A percentile compares a stretch with the other conserved stretches of the same genome.
Evolutionary conservation across 2,888 invertebrate genomes (phyloP).

Genomic region (Nemurella pictetii): DNA sequence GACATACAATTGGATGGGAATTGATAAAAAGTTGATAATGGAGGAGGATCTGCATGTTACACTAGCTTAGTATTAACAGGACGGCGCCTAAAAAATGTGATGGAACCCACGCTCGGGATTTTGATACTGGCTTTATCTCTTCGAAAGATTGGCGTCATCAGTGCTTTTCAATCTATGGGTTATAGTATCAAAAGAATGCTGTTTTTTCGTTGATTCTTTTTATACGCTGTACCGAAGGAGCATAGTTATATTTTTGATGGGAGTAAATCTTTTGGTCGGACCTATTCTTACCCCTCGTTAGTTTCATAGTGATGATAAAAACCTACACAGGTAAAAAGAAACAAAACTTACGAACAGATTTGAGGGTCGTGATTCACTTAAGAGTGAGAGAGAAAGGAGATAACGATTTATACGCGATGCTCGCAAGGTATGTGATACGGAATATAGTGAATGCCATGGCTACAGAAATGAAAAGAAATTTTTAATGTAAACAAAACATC

Average conservation of each 20-base stretch:
- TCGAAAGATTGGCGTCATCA: conserved; percentile 1
- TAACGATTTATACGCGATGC: conserved; percentile 23
- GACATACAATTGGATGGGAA: background rate
- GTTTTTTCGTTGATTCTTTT: conserved; percentile 20
- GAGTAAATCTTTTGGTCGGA: conserved; percentile 18
- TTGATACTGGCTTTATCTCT: background rate
- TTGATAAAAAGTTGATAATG: background rate
- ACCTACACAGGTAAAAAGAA: conserved; percentile 32
- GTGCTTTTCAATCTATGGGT: background rate
- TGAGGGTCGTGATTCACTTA: conserved; percentile 19
- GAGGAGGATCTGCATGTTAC: background rate
- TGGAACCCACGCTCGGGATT: background rate
- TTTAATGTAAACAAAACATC: conserved; percentile 29
- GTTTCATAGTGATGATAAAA: conserved; percentile 30
- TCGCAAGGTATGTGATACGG: conserved; percentile 28
- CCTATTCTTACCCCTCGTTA: conserved; percentile 32
- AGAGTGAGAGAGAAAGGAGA: conserved; percentile 3
- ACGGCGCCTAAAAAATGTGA: background rate
- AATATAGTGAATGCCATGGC: conserved; percentile 13
- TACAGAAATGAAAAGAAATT: conserved; percentile 22
- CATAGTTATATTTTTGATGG: conserved; percentile 29
- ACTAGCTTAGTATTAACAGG: background rate
- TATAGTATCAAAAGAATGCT: background rate
- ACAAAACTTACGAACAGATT: conserved; percentile 25
- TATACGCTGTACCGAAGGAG: conserved; percentile 12